These are phyloP conservation scores for Poeciliopsis turneri DNA, from an alignment of 2,797 vertebrate species.

Conservation along the genomic window DNA sequence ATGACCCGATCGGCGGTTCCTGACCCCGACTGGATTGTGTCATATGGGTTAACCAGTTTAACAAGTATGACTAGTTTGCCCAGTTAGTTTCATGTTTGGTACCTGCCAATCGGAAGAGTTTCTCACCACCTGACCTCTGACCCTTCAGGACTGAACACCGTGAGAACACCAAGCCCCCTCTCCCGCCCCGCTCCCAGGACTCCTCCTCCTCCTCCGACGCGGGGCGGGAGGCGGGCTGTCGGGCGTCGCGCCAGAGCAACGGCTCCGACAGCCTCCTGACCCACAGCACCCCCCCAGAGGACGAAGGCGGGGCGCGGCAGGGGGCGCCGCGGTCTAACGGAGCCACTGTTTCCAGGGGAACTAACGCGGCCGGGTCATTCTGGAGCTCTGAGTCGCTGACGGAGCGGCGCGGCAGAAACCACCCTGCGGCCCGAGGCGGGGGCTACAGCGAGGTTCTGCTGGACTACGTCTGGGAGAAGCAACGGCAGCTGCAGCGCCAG, in stretches of 20 bases:
- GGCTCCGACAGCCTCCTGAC: conserved; percentile 85
- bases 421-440: conserved; percentile 39
- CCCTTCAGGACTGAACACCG: conserved; percentile 47
- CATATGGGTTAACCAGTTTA: background rate
- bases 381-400: conserved; percentile 37
- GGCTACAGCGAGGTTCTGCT: conserved; percentile 83
- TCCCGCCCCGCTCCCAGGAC: conserved; percentile 52
- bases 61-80: background rate
- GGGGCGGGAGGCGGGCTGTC: conserved; percentile 19
- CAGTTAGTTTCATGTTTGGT: background rate
- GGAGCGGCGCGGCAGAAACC: conserved; percentile 1
- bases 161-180: conserved; percentile 34
- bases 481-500: conserved; percentile 75
- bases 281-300: conserved; percentile 42
- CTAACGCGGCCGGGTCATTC: background rate
- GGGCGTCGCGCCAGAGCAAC: conserved; percentile 80
- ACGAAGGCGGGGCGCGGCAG: conserved; percentile 42
- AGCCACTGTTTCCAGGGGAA: conserved; percentile 23
- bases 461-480: conserved; percentile 86
- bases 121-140: background rate
- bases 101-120: background rate
- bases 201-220: conserved; percentile 49
- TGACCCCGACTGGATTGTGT: background rate
- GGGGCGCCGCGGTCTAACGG: conserved; percentile 44
- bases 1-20: background rate